Conservation (phyloP, 2,888 invertebrate species). For the Heliconius aoede region DNA sequence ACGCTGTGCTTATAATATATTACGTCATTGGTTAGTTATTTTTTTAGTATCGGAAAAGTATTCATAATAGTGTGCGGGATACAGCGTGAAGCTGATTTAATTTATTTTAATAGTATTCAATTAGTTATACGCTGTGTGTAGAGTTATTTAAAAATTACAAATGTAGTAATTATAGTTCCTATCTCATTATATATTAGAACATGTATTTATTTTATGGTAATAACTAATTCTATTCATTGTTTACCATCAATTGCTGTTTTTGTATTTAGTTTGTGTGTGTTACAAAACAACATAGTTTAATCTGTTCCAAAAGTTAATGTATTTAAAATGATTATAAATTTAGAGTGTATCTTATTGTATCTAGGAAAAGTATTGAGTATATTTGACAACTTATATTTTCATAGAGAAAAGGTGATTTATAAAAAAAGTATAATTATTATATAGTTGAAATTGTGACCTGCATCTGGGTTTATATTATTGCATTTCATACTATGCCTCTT, state of each 20-base stretch:
- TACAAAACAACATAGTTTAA: conserved; percentile 24
- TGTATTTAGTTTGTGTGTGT: not conserved
- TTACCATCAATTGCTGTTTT: not conserved
- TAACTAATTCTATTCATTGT: not conserved
- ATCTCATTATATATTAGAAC: conserved; percentile 11
- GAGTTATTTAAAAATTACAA: not conserved
- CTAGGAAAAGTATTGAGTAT: conserved; percentile 34
- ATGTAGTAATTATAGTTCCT: conserved; percentile 20
- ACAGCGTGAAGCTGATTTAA: too few relatives aligned
- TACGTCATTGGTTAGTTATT: not conserved
- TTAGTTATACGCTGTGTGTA: not conserved
- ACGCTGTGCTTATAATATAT: conserved; percentile 4
- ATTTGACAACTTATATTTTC: conserved; percentile 46
- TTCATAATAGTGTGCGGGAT: too few relatives aligned
- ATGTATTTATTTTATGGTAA: not conserved
- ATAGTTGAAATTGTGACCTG: conserved; percentile 29
- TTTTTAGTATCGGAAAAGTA: too few relatives aligned
- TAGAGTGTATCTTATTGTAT: conserved; percentile 29
- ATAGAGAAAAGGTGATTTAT: conserved; percentile 43
- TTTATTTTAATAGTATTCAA: conserved; percentile 7
- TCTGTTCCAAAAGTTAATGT: conserved; percentile 31
- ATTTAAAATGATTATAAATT: conserved; percentile 32
- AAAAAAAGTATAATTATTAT: conserved; percentile 33
- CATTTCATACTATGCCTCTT: conserved; percentile 8
- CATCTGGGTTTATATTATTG: conserved; percentile 26